Evolutionary conservation across 2,888 invertebrate genomes (phyloP), one percentile per base, ranked within the genome.

Genomic region (Glyphotaelius pellucidus): DNA sequence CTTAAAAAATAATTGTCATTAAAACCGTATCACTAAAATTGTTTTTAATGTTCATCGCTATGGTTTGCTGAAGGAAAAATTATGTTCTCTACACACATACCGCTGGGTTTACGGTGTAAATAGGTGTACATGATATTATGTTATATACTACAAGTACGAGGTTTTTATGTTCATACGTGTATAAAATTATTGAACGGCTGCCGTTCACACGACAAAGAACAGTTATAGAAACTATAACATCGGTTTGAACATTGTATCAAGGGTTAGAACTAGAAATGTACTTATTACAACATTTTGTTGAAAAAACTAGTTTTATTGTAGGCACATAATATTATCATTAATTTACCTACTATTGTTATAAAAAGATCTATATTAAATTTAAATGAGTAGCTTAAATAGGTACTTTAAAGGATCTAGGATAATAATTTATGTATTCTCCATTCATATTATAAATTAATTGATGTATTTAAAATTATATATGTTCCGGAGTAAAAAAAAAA

Each of bases 131-230:
- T 9, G 67, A 47, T 47, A 47, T 67, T 67, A 25, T 67, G 67
- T 67, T 67, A 5, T 67, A 67, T 25, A 67, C 15, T 47, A 47
- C 1, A 67, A 67, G 67, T n/a, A 67, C n/a, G 67, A 25, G 25
- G 67, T 67, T 67, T 67, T n/a, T 67, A 25, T n/a, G 67, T 67
- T n/a, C 67, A 9, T 67, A 67, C 67, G 67, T 67, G 67, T 67
- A 67, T 67, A 67, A 67, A 67, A 67, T 67, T 67, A 67, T 67
- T 67, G 67, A 67, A 67, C 67, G 25, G 67, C 2, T n/a, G 67
- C 67, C 67, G 67, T 67, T 67, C 67, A 67, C 67, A n/a, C 67
- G 67, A 67, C 67, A 67, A 67, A 67, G 67, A 67, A 67, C 67
- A 67, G 67, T 67, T 67, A 67, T 67, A n/a, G 25, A 25, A 67